Percentiles rank a stretch among this genome's conserved stretches.
These are phyloP conservation scores for Enteromius radiatus DNA, from an alignment of 2,797 vertebrate species.

Conservation along the genomic window DNA sequence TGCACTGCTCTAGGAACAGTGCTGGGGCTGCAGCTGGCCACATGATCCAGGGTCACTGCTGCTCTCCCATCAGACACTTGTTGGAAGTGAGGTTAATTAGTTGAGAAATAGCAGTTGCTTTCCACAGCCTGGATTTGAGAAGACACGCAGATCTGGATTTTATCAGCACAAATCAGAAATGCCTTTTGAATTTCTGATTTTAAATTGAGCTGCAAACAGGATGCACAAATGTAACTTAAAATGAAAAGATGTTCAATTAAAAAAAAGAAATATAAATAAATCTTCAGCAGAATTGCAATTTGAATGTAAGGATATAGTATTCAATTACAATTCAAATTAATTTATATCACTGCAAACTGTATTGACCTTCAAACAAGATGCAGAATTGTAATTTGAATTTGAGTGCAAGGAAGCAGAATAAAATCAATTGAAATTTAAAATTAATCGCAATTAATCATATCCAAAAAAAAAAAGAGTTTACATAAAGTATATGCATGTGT, in stretches of 20 bases:
- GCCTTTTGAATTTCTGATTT: background rate
- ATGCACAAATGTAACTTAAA: background rate
- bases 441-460: background rate
- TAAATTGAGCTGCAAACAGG: background rate
- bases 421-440: background rate
- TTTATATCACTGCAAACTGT: background rate
- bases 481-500: no score
- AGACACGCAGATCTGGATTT: background rate
- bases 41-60: constrained; percentile 45
- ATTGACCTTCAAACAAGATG: background rate
- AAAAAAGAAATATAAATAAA: no score
- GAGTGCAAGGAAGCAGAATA: background rate
- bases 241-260: background rate
- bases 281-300: background rate
- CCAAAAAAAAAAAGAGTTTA: no score
- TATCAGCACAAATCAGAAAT: background rate
- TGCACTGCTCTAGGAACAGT: constrained; percentile 38
- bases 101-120: constrained; percentile 44
- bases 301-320: background rate
- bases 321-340: no score
- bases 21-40: constrained; percentile 43
- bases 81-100: constrained; percentile 54
- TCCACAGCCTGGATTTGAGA: constrained; percentile 8
- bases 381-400: background rate
- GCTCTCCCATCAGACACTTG: constrained; percentile 20